Percentiles rank a stretch among this genome's conserved stretches.
Evolutionary conservation across 2,888 invertebrate genomes (phyloP).

Genomic region (Trachelus troglodyta): DNA sequence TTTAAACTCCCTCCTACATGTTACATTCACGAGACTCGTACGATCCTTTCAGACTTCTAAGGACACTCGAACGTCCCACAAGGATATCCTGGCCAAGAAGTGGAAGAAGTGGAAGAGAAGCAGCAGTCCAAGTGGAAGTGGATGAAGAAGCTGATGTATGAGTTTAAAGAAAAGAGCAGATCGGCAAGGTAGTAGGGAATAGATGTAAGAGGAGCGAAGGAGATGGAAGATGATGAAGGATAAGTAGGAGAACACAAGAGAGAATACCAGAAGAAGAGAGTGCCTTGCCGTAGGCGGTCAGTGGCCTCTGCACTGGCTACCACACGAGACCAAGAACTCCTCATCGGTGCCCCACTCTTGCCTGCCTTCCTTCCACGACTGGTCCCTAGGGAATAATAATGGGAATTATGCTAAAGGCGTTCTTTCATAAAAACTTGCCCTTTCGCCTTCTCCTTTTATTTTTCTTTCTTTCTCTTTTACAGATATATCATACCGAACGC

Average conservation of each 20-base stretch:
- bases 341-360: constrained; percentile 28
- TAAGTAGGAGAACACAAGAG: constrained; percentile 32
- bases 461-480: not conserved
- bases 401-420: constrained; percentile 37
- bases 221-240: constrained; percentile 18
- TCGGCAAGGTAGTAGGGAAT: not conserved
- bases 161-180: not conserved
- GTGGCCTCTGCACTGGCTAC: constrained; percentile 59
- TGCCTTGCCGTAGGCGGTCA: constrained; percentile 66
- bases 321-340: constrained; percentile 32
- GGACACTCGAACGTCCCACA: not conserved
- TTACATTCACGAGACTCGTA: not conserved
- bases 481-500: not conserved
- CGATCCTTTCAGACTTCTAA: not conserved
- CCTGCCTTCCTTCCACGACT: constrained; percentile 11
- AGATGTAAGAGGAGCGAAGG: constrained; percentile 1
- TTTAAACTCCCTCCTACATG: not conserved
- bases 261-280: constrained; percentile 36
- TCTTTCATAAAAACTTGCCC: constrained; percentile 1
- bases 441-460: constrained; percentile 7
- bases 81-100: not conserved
- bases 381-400: constrained; percentile 43
- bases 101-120: not conserved
- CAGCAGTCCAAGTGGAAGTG: not conserved
- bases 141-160: not conserved